These are phyloP conservation scores for Acrocyrtus sp. DNA, from an alignment of 2,888 invertebrate species.

Conservation along the genomic window DNA sequence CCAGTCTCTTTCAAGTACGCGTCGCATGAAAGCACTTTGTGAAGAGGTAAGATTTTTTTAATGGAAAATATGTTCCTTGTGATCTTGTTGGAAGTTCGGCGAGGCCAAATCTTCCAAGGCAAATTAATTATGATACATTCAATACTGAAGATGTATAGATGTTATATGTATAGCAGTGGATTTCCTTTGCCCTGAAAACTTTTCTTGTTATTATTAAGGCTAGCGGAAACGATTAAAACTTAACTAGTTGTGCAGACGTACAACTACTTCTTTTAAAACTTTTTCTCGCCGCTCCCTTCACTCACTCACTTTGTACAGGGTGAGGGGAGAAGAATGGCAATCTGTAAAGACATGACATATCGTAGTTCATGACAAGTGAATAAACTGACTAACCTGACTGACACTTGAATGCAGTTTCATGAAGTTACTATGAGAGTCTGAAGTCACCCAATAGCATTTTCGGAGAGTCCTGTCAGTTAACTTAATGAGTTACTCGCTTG, in stretches of 20 bases:
- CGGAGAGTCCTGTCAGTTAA: too few relatives aligned
- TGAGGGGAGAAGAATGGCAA: slow-evolving; percentile 97
- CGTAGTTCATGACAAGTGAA: too few relatives aligned
- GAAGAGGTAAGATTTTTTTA: slow-evolving; percentile 80
- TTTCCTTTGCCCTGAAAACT: slow-evolving; percentile 33
- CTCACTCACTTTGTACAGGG: slow-evolving; percentile 99
- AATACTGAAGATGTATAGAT: neutral
- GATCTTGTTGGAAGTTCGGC: too few relatives aligned
- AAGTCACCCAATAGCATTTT: too few relatives aligned
- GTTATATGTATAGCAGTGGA: slow-evolving; percentile 20
- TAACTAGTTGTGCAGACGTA: too few relatives aligned
- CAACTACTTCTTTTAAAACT: too few relatives aligned
- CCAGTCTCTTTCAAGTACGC: slow-evolving; percentile 90
- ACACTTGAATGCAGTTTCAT: too few relatives aligned
- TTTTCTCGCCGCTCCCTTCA: too few relatives aligned
- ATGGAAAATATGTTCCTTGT: neutral
- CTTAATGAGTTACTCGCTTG: too few relatives aligned
- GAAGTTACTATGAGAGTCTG: too few relatives aligned
- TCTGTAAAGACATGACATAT: slow-evolving; percentile 99
- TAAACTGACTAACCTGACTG: too few relatives aligned
- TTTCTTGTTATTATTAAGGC: slow-evolving; percentile 73
- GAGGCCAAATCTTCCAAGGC: neutral
- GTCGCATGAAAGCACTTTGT: slow-evolving; percentile 91
- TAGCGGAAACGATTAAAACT: too few relatives aligned
- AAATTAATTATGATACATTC: neutral